phyloP scores from a whole-genome alignment of 2,797 vertebrate genomes.

The Serranus cabrilla region DNA sequence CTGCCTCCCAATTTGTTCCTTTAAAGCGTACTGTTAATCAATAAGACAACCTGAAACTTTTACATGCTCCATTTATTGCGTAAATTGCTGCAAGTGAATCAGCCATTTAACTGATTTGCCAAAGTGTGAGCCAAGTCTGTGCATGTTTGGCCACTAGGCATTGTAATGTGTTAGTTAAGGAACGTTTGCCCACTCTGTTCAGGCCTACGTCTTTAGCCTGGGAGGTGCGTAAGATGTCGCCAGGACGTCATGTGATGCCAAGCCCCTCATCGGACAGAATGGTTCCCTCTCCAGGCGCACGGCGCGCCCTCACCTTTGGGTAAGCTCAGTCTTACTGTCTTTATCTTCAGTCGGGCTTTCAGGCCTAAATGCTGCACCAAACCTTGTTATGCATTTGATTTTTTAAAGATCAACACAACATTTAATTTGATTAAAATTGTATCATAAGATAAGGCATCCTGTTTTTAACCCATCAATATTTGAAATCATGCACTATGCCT shows the following conservation, averaged over 20 bases:
- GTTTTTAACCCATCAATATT: conserved; percentile 67
- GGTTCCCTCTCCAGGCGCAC: conserved; percentile 90
- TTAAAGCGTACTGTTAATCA: conserved; percentile 70
- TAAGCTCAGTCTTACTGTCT: conserved; percentile 67
- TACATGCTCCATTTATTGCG: conserved; percentile 51
- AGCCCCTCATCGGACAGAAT: conserved; percentile 95
- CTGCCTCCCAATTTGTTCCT: conserved; percentile 61
- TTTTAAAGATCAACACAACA: conserved; percentile 51
- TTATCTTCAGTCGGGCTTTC: neutral
- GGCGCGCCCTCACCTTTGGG: conserved; percentile 95
- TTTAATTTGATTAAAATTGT: conserved; percentile 62
- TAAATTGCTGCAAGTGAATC: conserved; percentile 48
- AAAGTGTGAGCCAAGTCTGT: conserved; percentile 36
- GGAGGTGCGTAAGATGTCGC: conserved; percentile 99
- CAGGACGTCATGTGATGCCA: conserved; percentile 95
- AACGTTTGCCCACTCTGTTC: conserved; percentile 42
- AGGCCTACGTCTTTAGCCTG: conserved; percentile 98
- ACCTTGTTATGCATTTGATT: conserved; percentile 36
- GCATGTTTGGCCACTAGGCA: conserved; percentile 29
- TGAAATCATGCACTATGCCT: conserved; percentile 54
- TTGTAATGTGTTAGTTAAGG: conserved; percentile 18
- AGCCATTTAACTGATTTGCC: conserved; percentile 43
- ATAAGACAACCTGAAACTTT: conserved; percentile 65
- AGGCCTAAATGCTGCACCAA: neutral
- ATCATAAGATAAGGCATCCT: conserved; percentile 60